phyloP scores from a whole-genome alignment of 2,113 vertebrate species.

The Plotosus lineatus region DNA sequence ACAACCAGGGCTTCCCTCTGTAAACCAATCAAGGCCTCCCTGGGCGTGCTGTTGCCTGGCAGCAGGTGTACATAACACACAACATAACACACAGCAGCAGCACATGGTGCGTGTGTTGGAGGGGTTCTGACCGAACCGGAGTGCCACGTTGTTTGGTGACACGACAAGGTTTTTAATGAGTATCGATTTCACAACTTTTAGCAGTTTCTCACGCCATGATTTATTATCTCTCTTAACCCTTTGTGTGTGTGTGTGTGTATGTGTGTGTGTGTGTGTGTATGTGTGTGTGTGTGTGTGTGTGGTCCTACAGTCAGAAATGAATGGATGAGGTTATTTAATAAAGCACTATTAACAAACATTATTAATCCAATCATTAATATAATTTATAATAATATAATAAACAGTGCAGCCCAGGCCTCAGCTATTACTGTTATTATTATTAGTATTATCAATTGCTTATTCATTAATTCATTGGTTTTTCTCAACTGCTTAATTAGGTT shows the following conservation, averaged over 20 bases:
- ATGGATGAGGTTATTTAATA: no score
- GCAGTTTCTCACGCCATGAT: slow-evolving; percentile 53
- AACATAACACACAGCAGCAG: slow-evolving; percentile 9
- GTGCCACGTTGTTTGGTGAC: slow-evolving; percentile 53
- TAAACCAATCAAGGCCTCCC: slow-evolving; percentile 57
- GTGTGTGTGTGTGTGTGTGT: not conserved
- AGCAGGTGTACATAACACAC: slow-evolving; percentile 59
- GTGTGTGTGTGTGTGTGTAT: not conserved
- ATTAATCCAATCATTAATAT: not conserved
- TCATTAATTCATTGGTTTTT: no score
- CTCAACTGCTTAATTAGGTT: no score
- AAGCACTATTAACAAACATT: not conserved
- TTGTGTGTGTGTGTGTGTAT: not conserved
- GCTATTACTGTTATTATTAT: no score
- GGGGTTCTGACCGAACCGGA: slow-evolving; percentile 15
- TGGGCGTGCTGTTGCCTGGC: slow-evolving; percentile 63
- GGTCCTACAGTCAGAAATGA: no score
- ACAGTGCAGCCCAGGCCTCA: no score
- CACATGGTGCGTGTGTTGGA: slow-evolving; percentile 39
- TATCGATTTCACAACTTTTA: slow-evolving; percentile 57
- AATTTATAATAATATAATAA: no score
- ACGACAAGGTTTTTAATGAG: slow-evolving; percentile 12
- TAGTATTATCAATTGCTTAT: no score
- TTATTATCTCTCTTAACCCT: not conserved
- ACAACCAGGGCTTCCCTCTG: slow-evolving; percentile 65